Conservation (phyloP, 2,113 vertebrate species). For the Callaeas wilsoni region DNA sequence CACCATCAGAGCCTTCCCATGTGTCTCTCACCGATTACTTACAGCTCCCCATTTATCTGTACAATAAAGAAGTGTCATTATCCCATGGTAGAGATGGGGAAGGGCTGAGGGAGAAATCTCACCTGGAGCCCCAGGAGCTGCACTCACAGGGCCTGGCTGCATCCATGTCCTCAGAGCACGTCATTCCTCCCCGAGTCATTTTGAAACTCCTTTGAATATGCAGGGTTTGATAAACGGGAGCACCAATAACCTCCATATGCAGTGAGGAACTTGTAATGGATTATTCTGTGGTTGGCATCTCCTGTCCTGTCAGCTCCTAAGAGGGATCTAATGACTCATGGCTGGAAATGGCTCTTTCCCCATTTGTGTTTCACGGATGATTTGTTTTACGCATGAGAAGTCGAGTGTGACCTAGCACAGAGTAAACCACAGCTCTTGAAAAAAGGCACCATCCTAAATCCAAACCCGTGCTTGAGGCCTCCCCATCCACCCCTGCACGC, state of each 20-base stretch:
- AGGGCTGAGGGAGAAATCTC: background rate
- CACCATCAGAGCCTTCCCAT: background rate
- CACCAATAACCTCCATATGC: background rate
- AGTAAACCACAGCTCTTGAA: background rate
- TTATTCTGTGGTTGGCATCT: background rate
- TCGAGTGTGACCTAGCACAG: background rate
- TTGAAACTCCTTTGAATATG: background rate
- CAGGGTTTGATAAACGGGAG: background rate
- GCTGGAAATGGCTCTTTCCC: slow-evolving; percentile 1
- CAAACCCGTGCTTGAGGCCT: background rate
- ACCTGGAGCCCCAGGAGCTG: background rate
- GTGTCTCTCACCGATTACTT: background rate
- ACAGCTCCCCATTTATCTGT: background rate
- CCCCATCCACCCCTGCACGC: background rate
- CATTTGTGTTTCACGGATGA: background rate
- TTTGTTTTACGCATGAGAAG: background rate
- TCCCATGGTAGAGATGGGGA: background rate
- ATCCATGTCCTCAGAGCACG: background rate
- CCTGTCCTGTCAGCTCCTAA: background rate
- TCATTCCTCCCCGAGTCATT: background rate
- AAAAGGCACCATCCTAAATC: background rate
- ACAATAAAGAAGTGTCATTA: background rate
- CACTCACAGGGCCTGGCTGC: background rate
- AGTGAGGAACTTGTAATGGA: background rate
- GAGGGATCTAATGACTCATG: background rate